Evolutionary conservation across 64 coral and sea anemone genomes (phyloP), one percentile per base, ranked within the genome.

Genomic region (Actinia equina): DNA sequence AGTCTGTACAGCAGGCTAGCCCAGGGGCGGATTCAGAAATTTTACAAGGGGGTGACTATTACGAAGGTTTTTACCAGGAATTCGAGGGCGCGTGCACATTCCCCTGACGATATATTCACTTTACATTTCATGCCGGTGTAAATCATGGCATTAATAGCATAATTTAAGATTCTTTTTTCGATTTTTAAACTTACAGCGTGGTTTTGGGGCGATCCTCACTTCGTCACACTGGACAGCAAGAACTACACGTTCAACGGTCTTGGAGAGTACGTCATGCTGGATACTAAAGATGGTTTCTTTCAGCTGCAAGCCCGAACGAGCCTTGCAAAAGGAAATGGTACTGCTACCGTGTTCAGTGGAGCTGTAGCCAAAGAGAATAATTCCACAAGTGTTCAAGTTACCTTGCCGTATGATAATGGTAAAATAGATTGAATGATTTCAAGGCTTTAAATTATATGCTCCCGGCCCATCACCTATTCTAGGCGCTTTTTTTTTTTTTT

Each of bases 181-280:
- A 57, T 57, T 13, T n/a, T 64, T 22, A 22, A 22, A 22, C 61
- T 78, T 27, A 8, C 49, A 90, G 88, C 44, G 30, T 84, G 80
- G 88, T 56, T 77, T 25, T 90, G 59, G 81, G 88, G 88, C 6
- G 88, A 90, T 55, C 88, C 88, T 43, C 88, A 90, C 30, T 70
- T 90, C 52, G 51, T 43, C 20, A 90, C 82, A 52, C 88, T 90
- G 59, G 88, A 90, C n/a, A 79, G 51, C 9, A 83, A 51, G 0
- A 77, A 84, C 63, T 90, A 90, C 64, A 90, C 88, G 8, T 90
- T 90, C 27, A 90, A 90, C 37, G 88, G 88, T 44, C 52, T 77
- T 30, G 88, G 88, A 26, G 88, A 90, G 30, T 90, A 90, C 17
- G 61, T 76, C 17, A 83, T 90, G 79, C 18, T 90, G 4, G 51